A percentile compares a stretch with the other conserved stretches of the same genome.
Evolutionary conservation across 92 coral and sea anemone species (phyloP).

Genomic region (Parazoanthus atlanticus): DNA sequence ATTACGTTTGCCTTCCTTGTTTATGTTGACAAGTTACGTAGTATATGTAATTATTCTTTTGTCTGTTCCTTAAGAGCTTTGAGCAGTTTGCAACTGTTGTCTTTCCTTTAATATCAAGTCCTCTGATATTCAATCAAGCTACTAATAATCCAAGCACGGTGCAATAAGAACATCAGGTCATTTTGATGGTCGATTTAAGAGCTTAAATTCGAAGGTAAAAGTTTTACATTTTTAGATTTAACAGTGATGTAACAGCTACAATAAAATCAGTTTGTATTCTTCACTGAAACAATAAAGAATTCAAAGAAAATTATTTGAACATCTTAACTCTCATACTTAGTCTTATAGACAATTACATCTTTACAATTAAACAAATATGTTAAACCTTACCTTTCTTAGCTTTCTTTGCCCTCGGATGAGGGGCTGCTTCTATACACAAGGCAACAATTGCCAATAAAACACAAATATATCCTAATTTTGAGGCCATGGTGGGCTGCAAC

Average conservation of each 20-base stretch:
- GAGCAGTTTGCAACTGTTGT: background rate
- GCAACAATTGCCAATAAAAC: slow-evolving; percentile 32
- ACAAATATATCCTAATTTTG: slow-evolving; percentile 56
- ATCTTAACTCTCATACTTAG: background rate
- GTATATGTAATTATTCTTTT: background rate
- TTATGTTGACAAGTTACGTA: background rate
- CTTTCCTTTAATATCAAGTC: background rate
- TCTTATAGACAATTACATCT: background rate
- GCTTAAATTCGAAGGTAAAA: too few species aligned
- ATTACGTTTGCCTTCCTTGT: background rate
- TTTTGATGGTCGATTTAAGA: too few species aligned
- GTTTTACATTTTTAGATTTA: too few species aligned
- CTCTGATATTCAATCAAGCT: background rate
- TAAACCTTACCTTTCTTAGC: slow-evolving; percentile 22
- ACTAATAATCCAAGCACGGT: too few species aligned
- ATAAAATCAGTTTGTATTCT: background rate
- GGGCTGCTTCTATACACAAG: slow-evolving; percentile 29
- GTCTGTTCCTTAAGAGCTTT: background rate
- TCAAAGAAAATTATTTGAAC: background rate
- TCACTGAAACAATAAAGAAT: background rate
- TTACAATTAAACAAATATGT: background rate
- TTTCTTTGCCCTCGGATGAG: slow-evolving; percentile 35
- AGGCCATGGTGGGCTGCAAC: slow-evolving; percentile 82
- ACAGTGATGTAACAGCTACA: background rate
- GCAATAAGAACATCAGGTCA: background rate